Percentiles rank a stretch among this genome's conserved stretches.
Evolutionary conservation across 2,797 vertebrate species (phyloP).

Genomic region (Uromys caudimaculatus): DNA sequence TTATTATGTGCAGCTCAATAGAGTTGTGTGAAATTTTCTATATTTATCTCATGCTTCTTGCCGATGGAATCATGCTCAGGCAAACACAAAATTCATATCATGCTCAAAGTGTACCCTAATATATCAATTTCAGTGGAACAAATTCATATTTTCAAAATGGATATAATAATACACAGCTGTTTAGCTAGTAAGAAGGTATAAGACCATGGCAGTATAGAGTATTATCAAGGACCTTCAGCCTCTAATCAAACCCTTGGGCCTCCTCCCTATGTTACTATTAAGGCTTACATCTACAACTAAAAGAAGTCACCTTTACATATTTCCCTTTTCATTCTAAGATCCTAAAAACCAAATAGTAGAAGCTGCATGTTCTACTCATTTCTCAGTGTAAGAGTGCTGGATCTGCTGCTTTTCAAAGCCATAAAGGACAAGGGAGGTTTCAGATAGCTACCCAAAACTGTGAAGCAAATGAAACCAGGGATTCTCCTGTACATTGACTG

Average conservation of each 20-base stretch:
- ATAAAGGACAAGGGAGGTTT: not conserved
- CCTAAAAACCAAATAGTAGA: conserved; percentile 30
- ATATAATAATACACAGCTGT: not conserved
- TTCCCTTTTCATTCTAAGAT: conserved; percentile 18
- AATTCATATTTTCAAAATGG: conserved; percentile 61
- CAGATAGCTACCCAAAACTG: not conserved
- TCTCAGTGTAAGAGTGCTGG: not conserved
- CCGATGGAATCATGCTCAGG: conserved; percentile 56
- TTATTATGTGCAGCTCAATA: not conserved
- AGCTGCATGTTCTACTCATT: not conserved
- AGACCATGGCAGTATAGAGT: not conserved
- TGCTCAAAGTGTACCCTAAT: conserved; percentile 52
- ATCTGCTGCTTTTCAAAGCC: not conserved
- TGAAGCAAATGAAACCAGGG: not conserved
- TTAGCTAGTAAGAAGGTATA: conserved; percentile 55
- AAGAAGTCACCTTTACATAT: conserved; percentile 6
- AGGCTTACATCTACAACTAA: conserved; percentile 1
- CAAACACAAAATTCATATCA: conserved; percentile 59
- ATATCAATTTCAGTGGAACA: conserved; percentile 50
- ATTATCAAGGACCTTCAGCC: not conserved
- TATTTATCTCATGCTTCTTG: conserved; percentile 47
- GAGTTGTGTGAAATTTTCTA: conserved; percentile 29
- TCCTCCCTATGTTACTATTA: not conserved
- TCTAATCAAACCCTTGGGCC: conserved; percentile 4
- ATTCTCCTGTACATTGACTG: not conserved